Percentiles rank a stretch among this genome's conserved stretches.
Conservation (phyloP, 2,113 vertebrate genomes). For the Oxygymnocypris stewartii region DNA sequence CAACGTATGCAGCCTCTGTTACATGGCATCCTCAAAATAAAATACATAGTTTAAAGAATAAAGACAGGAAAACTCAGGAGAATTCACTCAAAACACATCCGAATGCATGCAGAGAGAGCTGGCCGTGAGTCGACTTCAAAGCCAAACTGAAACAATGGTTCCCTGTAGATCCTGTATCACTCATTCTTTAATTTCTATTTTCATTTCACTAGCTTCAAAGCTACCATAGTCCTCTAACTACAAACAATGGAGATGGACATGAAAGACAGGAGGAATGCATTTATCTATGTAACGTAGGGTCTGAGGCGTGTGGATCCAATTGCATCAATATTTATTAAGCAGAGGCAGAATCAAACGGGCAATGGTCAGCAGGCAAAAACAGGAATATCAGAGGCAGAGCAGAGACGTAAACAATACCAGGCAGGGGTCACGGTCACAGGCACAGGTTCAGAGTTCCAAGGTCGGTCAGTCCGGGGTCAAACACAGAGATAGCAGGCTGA, state of each 20-base stretch:
- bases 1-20: not conserved
- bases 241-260: not conserved
- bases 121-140: not conserved
- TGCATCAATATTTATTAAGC: too few species aligned
- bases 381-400: too few species aligned
- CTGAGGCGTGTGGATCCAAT: too few species aligned
- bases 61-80: not conserved
- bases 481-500: too few species aligned
- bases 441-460: too few species aligned
- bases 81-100: not conserved
- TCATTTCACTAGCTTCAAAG: not conserved
- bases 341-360: too few species aligned
- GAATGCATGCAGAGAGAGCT: not conserved
- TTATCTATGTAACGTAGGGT: too few species aligned
- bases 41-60: not conserved
- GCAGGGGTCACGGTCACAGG: too few species aligned
- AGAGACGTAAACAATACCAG: too few species aligned
- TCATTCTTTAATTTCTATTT: not conserved
- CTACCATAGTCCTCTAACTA: not conserved
- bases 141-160: slow-evolving; percentile 7
- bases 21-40: not conserved
- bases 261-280: not conserved
- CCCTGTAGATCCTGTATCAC: not conserved
- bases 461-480: too few species aligned
- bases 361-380: too few species aligned